Evolutionary conservation across 1,140 invertebrate species (phyloP).

Genomic region (Megalopta genalis): DNA sequence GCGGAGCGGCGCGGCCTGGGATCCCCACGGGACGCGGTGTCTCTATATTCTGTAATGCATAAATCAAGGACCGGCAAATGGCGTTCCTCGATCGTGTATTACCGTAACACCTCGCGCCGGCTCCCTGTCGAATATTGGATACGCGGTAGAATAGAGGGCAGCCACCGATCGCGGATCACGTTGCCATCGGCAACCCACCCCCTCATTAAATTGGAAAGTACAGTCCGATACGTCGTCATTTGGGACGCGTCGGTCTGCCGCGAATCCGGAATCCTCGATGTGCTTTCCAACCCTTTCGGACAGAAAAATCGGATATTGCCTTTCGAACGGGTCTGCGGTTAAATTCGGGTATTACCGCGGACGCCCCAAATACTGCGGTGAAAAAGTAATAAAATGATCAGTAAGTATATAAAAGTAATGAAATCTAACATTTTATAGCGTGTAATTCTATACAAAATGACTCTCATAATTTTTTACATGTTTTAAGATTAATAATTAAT

Average conservation of each 20-base stretch:
- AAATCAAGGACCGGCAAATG: slow-evolving; percentile 63
- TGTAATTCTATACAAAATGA: too few species aligned
- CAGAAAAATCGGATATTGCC: too few species aligned
- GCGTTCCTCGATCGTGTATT: slow-evolving; percentile 61
- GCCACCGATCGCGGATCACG: slow-evolving; percentile 35
- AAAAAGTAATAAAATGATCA: too few species aligned
- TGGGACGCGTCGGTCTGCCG: neutral
- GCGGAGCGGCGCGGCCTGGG: slow-evolving; percentile 19
- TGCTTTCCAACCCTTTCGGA: too few species aligned
- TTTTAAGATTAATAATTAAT: too few species aligned
- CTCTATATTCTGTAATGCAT: slow-evolving; percentile 66
- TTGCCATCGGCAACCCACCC: slow-evolving; percentile 27
- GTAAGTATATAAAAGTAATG: too few species aligned
- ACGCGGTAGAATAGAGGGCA: slow-evolving; percentile 45
- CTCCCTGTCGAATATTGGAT: slow-evolving; percentile 62
- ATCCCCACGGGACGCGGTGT: slow-evolving; percentile 55
- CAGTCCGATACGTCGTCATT: slow-evolving; percentile 16
- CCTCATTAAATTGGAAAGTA: slow-evolving; percentile 26
- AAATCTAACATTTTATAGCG: too few species aligned
- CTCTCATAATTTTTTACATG: too few species aligned
- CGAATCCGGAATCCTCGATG: too few species aligned
- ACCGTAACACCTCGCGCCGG: slow-evolving; percentile 55
- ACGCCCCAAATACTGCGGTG: too few species aligned
- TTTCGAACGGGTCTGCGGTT: too few species aligned
- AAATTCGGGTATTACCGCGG: too few species aligned